Evolutionary conservation across 2,888 invertebrate genomes (phyloP).

Genomic region (Mermis nigrescens): DNA sequence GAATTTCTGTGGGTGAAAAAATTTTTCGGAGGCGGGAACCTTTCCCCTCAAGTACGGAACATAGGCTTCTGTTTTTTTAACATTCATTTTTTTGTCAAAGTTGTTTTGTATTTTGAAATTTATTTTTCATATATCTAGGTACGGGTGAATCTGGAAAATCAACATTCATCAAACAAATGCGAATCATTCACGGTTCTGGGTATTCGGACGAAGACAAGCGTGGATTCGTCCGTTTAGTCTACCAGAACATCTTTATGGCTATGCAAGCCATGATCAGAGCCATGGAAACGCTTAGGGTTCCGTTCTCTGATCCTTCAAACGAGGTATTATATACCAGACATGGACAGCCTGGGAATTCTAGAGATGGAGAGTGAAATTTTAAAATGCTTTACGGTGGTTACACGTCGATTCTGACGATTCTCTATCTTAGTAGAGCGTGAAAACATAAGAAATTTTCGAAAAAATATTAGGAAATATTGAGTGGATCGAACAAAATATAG

Average conservation of each 20-base stretch:
- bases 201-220: conserved; percentile 98
- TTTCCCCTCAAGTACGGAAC: neutral
- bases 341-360: too few relatives aligned
- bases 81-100: too few relatives aligned
- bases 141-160: conserved; percentile 99
- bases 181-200: conserved; percentile 97
- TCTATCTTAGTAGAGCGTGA: too few relatives aligned
- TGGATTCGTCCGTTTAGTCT: conserved; percentile 82
- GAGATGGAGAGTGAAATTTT: too few relatives aligned
- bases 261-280: conserved; percentile 99
- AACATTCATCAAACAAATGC: conserved; percentile 99
- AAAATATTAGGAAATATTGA: too few relatives aligned
- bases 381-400: too few relatives aligned
- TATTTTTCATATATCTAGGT: conserved; percentile 44
- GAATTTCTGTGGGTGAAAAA: too few relatives aligned
- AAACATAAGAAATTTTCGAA: too few relatives aligned
- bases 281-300: conserved; percentile 93
- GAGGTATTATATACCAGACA: too few relatives aligned
- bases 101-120: too few relatives aligned
- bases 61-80: neutral
- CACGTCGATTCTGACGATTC: too few relatives aligned
- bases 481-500: too few relatives aligned
- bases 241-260: conserved; percentile 99
- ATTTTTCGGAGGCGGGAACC: neutral
- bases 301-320: conserved; percentile 73